Percentiles rank a stretch among this genome's conserved stretches.
Conservation (phyloP, 2,888 invertebrate species). For the Baronia brevicornis region DNA sequence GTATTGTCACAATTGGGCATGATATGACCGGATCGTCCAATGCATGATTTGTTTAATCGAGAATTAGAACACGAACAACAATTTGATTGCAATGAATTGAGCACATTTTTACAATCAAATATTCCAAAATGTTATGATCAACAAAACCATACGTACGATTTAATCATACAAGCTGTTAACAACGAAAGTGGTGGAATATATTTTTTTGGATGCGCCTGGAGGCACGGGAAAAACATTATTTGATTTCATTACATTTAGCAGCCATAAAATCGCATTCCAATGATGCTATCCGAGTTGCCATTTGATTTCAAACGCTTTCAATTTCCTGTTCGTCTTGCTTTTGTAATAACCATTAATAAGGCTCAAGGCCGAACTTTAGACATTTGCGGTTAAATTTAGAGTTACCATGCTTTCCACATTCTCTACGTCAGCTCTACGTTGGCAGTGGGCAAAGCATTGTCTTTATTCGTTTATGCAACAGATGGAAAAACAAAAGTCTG, state of each 20-base stretch:
- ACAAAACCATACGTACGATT: constrained; percentile 22
- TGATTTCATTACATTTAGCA: constrained; percentile 20
- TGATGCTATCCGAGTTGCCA: constrained; percentile 24
- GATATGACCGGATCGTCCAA: constrained; percentile 28
- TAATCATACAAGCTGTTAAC: constrained; percentile 21
- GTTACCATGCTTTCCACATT: too few species aligned
- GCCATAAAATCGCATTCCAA: constrained; percentile 23
- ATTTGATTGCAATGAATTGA: constrained; percentile 22
- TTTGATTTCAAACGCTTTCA: constrained; percentile 23
- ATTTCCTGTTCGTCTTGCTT: constrained; percentile 22
- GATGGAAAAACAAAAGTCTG: too few species aligned
- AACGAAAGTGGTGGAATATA: constrained; percentile 22
- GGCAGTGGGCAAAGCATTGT: too few species aligned
- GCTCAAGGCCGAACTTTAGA: constrained; percentile 21
- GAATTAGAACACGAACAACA: constrained; percentile 21
- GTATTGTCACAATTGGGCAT: constrained; percentile 26
- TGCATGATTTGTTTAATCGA: constrained; percentile 24
- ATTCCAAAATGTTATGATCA: constrained; percentile 23
- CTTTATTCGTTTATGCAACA: too few species aligned
- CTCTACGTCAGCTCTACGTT: too few species aligned
- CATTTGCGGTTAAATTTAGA: constrained; percentile 23
- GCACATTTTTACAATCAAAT: constrained; percentile 24
- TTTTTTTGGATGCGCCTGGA: constrained; percentile 18
- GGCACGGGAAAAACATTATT: constrained; percentile 21
- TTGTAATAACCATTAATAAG: constrained; percentile 26